Conservation (phyloP, 2,113 vertebrate genomes). For the Corydoras maculifer region DNA sequence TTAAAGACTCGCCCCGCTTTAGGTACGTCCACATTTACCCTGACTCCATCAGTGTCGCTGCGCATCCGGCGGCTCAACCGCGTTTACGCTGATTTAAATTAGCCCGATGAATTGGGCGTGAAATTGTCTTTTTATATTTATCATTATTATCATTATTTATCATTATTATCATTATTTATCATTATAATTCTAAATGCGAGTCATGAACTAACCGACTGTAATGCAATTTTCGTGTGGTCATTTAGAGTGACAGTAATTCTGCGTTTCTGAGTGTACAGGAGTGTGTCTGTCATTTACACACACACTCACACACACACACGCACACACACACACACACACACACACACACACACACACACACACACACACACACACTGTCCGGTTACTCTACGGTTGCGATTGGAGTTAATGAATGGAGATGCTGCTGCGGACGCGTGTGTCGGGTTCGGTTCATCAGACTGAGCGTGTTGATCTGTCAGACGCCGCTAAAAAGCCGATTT, state of each 20-base stretch:
- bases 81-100: neutral
- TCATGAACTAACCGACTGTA: too few species aligned
- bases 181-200: too few species aligned
- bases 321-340: too few species aligned
- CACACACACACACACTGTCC: too few species aligned
- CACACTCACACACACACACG: too few species aligned
- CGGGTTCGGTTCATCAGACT: neutral
- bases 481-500: neutral
- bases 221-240: neutral
- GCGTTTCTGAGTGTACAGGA: neutral
- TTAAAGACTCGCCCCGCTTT: slow-evolving; percentile 71
- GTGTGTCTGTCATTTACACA: neutral
- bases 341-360: too few species aligned
- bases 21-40: slow-evolving; percentile 53
- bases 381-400: too few species aligned
- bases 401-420: too few species aligned
- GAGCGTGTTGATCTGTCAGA: neutral
- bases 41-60: neutral
- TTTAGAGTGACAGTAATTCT: neutral
- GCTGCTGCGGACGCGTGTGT: neutral
- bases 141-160: too few species aligned
- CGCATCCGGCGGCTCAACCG: neutral
- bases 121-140: too few species aligned
- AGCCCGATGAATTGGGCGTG: too few species aligned
- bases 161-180: too few species aligned